A percentile compares a stretch with the other conserved stretches of the same genome.
These are phyloP conservation scores for Aphelocoma californica DNA, from an alignment of 2,797 vertebrate genomes.

Conservation along the genomic window DNA sequence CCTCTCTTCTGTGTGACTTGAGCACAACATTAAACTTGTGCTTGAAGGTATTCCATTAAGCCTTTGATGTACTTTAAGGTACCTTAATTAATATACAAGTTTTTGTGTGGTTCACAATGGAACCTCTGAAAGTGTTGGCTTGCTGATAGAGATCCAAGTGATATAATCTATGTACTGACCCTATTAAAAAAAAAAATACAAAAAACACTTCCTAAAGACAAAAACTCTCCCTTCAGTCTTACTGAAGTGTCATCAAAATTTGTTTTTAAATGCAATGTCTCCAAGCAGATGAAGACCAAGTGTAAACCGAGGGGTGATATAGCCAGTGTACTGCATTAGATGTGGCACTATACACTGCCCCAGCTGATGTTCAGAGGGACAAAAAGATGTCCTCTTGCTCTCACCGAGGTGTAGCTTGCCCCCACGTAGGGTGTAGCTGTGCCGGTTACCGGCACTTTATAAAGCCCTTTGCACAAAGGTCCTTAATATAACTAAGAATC, in stretches of 20 bases:
- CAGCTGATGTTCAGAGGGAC: neutral
- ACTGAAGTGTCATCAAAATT: neutral
- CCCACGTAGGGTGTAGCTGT: neutral
- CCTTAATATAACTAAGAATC: slow-evolving; percentile 26
- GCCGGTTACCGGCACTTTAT: neutral
- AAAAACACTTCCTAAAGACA: neutral
- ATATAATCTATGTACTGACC: neutral
- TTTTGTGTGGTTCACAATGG: neutral
- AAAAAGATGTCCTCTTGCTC: neutral
- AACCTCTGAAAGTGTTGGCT: neutral
- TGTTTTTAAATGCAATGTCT: neutral
- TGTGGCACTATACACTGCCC: neutral
- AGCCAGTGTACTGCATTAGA: neutral
- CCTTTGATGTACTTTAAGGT: neutral
- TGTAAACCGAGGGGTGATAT: neutral
- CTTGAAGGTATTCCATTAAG: neutral
- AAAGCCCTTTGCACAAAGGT: neutral
- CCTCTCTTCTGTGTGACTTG: neutral
- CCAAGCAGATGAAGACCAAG: neutral
- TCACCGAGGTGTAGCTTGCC: neutral
- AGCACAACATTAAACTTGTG: neutral
- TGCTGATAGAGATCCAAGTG: neutral
- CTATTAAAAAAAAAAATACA: neutral
- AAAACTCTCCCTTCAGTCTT: neutral
- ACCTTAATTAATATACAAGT: neutral